These are phyloP conservation scores for Rhizomys pruinosus DNA, from an alignment of 2,113 vertebrate species.

Conservation along the genomic window DNA sequence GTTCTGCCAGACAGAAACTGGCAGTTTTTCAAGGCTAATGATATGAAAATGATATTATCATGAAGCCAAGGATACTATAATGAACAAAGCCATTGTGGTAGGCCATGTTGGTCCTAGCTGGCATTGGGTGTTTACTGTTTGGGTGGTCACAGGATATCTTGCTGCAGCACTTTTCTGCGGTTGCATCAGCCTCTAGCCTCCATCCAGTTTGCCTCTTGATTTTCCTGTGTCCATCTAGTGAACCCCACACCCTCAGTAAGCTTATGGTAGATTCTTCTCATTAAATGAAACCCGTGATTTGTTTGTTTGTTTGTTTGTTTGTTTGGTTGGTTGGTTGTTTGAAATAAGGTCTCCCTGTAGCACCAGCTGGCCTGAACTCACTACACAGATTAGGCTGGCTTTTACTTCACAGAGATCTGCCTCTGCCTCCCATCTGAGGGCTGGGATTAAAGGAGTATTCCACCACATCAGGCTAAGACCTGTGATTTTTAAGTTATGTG, in stretches of 20 bases:
- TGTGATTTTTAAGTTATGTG: too few relatives aligned
- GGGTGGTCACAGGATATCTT: not conserved
- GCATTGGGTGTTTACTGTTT: not conserved
- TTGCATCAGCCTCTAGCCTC: not conserved
- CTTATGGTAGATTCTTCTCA: not conserved
- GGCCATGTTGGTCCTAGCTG: not conserved
- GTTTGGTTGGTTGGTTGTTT: too few relatives aligned
- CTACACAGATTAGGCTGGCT: too few relatives aligned
- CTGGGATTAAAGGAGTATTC: too few relatives aligned
- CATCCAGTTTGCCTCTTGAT: not conserved
- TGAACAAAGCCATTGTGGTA: not conserved
- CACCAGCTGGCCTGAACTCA: too few relatives aligned
- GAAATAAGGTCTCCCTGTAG: too few relatives aligned
- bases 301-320: too few relatives aligned
- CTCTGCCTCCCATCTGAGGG: too few relatives aligned
- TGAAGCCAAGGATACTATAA: not conserved
- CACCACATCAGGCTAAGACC: too few relatives aligned
- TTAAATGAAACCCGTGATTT: not conserved
- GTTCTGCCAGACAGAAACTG: not conserved
- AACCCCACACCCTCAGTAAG: not conserved
- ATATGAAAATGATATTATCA: not conserved
- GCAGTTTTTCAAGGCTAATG: not conserved
- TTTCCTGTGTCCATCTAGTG: not conserved
- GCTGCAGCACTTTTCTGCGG: not conserved
- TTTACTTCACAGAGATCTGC: too few relatives aligned